Evolutionary conservation across 1,140 invertebrate species (phyloP), one percentile per base, ranked within the genome.

Genomic region (Acromyrmex echinatior): DNA sequence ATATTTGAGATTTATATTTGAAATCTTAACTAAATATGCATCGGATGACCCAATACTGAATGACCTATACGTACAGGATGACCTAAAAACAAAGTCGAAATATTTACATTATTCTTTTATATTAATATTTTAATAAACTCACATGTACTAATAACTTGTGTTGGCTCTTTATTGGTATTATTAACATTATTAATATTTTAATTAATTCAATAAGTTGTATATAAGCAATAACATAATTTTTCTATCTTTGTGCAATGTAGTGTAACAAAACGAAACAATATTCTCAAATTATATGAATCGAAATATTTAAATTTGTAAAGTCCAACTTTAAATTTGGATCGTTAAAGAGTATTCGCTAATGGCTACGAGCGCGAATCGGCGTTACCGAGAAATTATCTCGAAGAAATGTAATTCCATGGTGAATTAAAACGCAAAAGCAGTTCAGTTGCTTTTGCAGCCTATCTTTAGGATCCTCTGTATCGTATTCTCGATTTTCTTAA

Each of bases 401-500:
- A 16, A 74, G 18, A 60, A 60, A 39, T 18, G 12, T 39, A 56
- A 76, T 84, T 62, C 45, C 6, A 9, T 28, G 53, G 16, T 58
- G 56, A 63, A 82, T 21, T 18, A 25, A 56, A 21, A 7, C 2
- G 25, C 10, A 25, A 66, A 60, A n/a, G 18, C 18, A 66, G 9
- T 45, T 14, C 14, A 31, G 18, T 60, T 39, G 39, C 14, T 60
- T 82, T 56, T n/a, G 21, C 31, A 21, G 18, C 6, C 12, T 18
- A 31, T 49, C 7, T 39, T 60, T 82, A 56, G n/a, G 6, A 62
- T 73, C 7, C 3, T 25, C 31, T 16, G 51, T 35, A 10, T 16
- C n/a, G 25, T n/a, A 56, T 63, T 28, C 45, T 28, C 3, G 56
- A 66, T 78, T 71, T 73, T 88, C 88, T 88, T 62, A 77, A 79